Conservation (phyloP, 2,888 invertebrate species). For the Melipona beecheii region DNA sequence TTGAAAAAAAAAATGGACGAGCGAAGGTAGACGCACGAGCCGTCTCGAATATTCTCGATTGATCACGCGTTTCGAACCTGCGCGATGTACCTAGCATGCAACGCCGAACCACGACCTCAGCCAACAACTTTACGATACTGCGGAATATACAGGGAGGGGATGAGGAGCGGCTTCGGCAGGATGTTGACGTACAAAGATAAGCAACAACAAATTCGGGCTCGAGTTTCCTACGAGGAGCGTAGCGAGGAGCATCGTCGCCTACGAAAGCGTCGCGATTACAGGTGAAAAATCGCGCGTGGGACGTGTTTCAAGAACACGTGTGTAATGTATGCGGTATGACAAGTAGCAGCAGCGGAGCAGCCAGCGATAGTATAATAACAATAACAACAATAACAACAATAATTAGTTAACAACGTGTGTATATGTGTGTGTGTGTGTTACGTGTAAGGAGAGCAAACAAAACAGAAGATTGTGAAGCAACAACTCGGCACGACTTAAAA, state of each 20-base stretch:
- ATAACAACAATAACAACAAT: slow-evolving; percentile 27
- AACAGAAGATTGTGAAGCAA: slow-evolving; percentile 35
- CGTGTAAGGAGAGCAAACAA: slow-evolving; percentile 16
- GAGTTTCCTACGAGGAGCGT: slow-evolving; percentile 40
- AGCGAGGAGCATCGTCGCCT: slow-evolving; percentile 37
- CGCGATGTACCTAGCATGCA: slow-evolving; percentile 34
- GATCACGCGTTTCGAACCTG: slow-evolving; percentile 6
- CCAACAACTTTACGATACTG: slow-evolving; percentile 30
- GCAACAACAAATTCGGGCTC: slow-evolving; percentile 34
- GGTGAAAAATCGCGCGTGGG: not conserved
- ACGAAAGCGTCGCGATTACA: slow-evolving; percentile 42
- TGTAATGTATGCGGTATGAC: not conserved
- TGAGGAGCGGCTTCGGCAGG: not conserved
- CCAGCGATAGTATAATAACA: slow-evolving; percentile 19
- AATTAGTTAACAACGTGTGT: not conserved
- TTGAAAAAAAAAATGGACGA: not conserved
- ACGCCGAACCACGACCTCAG: slow-evolving; percentile 27
- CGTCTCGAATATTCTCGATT: slow-evolving; percentile 1
- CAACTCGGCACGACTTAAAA: slow-evolving; percentile 7
- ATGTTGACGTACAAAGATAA: slow-evolving; percentile 31
- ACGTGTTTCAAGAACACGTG: not conserved
- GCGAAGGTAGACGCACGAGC: not conserved
- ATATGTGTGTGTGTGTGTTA: no score
- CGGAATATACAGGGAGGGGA: slow-evolving; percentile 10
- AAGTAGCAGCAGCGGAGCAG: slow-evolving; percentile 2